Base-by-base conservation (phyloP, 1,140 invertebrate genomes). In the Bombus sylvicola region DNA sequence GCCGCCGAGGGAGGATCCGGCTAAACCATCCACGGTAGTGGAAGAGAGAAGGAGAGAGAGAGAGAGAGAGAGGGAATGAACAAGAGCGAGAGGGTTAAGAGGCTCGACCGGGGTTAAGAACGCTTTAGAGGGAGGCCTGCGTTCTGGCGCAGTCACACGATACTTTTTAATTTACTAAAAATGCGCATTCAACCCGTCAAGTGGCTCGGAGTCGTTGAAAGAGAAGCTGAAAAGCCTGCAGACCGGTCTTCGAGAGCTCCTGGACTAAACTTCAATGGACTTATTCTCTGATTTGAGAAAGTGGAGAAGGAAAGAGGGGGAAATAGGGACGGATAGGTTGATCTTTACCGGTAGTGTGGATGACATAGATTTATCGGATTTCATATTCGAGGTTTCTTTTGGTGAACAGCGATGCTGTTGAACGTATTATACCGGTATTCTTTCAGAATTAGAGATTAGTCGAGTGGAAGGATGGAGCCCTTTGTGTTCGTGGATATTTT, bases 131-230 rank as follows among this genome's bases (percentile, higher is more conserved):
- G 87, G 87, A 90, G 90, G 87, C 85, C 91, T 90, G 83, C 90
- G 84, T 93, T 94, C 91, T 91, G 91, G 91, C 92, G 87, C 93
- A 94, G 93, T 95, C 92, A 93, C 93, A 94, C 92, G 94, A 94
- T 95, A 94, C 94, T 95, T 95, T 95, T 95, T 95, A 95, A 95
- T 95, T 95, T 94, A 94, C 92, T 94, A 94, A 95, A 95, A 95
- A 95, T 95, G 93, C 92, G 91, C 94, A 94, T 95, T 95, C 94
- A 92, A 93, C 87, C 88, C 90, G 90, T 93, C 90, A 91, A 93
- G 91, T 93, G 90, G 79, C 90, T 87, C 69, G 43, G 88, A 90
- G 79, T 47, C 85, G 59, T 13, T 68, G 64, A 85, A 91, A 87
- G 74, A 81, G 87, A 53, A 72, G 69, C 73, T 81, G 76, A 57